Conservation (phyloP, 1,140 invertebrate genomes). For the Listronotus bonariensis region DNA sequence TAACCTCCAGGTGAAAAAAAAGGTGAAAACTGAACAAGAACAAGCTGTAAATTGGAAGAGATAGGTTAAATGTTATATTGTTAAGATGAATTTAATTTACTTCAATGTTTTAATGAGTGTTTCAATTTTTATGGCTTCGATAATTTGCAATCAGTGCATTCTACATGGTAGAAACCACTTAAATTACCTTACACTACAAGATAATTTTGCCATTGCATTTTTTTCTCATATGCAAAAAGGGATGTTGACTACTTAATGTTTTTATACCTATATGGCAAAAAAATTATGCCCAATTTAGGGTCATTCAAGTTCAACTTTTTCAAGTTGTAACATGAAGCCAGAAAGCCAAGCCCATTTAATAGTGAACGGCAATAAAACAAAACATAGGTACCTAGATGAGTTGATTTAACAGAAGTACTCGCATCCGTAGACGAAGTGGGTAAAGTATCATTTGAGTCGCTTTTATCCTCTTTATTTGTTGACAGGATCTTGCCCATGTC, state of each 20-base stretch:
- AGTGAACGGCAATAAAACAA: constrained; percentile 7
- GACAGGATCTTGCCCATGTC: constrained; percentile 37
- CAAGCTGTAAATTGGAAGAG: no score
- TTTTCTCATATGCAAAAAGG: neutral
- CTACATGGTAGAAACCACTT: no score
- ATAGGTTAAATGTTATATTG: no score
- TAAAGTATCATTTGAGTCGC: constrained; percentile 45
- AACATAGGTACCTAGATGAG: constrained; percentile 33
- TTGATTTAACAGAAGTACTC: constrained; percentile 33
- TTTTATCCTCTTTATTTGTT: constrained; percentile 46
- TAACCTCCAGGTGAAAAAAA: no score
- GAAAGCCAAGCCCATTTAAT: constrained; percentile 3
- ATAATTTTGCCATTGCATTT: neutral
- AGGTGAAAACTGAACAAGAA: no score
- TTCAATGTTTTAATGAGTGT: no score
- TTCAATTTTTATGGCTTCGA: no score
- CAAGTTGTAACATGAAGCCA: constrained; percentile 13
- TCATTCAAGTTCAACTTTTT: constrained; percentile 29
- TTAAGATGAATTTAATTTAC: no score
- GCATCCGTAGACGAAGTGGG: constrained; percentile 50
- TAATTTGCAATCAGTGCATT: no score
- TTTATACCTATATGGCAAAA: neutral
- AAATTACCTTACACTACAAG: no score
- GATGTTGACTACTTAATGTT: neutral
- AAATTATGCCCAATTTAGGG: constrained; percentile 22